Evolutionary conservation across 2,888 invertebrate species (phyloP), one percentile per base, ranked within the genome.

Genomic region (Nemurella pictetii): DNA sequence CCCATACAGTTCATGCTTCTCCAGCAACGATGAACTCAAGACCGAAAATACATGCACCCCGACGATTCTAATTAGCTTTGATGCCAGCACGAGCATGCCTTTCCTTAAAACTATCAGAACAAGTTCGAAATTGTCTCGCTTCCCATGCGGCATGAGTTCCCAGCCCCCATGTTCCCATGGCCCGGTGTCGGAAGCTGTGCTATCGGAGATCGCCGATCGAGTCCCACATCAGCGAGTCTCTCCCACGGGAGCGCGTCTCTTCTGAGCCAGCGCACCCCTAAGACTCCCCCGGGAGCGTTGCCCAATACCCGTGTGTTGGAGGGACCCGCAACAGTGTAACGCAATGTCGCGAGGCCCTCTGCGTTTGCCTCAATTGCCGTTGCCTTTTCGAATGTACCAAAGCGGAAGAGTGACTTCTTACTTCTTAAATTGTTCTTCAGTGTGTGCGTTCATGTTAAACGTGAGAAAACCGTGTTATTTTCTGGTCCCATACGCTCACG

Each of bases 391-490:
- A 30, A 30, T 78, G 78, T 78, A 78, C 15, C 30, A 78, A 78
- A 78, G 30, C 78, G 78, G 78, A 78, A 78, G 28, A 78, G 15
- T 78, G 78, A 78, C 30, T 78, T 78, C 78, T 78, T 74, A 74
- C n/a, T n/a, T 74, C 74, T 77, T 30, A 78, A 20, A 28, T 78
- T 78, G 78, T 78, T 28, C 30, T 5, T 78, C 27, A 28, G 27
- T 20, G 29, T 2, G 12, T 20, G 55, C 55, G 55, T 15, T 55
- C 20, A 55, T 20, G 55, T 55, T 55, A 55, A 12, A 55, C 55
- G 55, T 55, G 55, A 55, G 55, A 55, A 55, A 7, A 20, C 1
- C 20, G 20, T 55, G 55, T 55, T 55, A 55, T 55, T 55, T 55
- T 55, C 55, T 55, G 55, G 55, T 55, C 55, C 55, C 55, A 55